Base-by-base conservation (phyloP, 2,113 vertebrate genomes). In the Toxotes chatareus region DNA sequence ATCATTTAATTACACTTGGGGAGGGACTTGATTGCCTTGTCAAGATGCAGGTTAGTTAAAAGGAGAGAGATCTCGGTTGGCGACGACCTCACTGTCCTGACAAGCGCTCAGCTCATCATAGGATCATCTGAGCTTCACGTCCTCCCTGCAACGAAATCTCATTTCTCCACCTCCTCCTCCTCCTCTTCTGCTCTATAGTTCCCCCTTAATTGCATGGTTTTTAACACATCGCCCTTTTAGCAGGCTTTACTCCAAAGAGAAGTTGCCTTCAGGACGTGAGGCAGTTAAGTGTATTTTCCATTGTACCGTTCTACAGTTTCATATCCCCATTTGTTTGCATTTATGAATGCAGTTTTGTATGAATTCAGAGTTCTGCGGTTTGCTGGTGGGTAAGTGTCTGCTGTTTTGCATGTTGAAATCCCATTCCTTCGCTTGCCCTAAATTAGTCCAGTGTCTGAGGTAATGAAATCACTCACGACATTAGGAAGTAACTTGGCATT, bases 1-100 rank as follows among this genome's bases (percentile, higher is more conserved):
- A 96, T 96, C 96, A 96, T 96, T 97, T 97, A 97, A 97, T 97
- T 97, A 96, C 92, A 93, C 93, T 93, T 90, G 27, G 75, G 94
- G 92, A 55, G 82, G 88, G 82, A 91, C 93, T 91, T 90, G 96
- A 93, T 94, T 96, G 93, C 90, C 94, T 76, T 95, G 95, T 96
- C 94, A 95, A 93, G 94, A 93, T 90, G 94, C 93, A 96, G 93
- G 94, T 95, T 97, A 95, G 96, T 96, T 96, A 97, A 95, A 94
- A 94, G 93, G 89, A 94, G 86, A 94, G 80, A 95, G 95, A 95
- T 95, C 95, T 93, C 66, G 86, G 91, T 88, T 82, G 89, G 91
- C 23, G 87, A 89, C 88, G 74, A 90, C 93, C 94, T 93, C 89
- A 4, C 64, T 19, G 53, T 90, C 84, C 87, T 92, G 92, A 93